Evolutionary conservation across 2,888 invertebrate species (phyloP).

Genomic region (Campoletis raptor): DNA sequence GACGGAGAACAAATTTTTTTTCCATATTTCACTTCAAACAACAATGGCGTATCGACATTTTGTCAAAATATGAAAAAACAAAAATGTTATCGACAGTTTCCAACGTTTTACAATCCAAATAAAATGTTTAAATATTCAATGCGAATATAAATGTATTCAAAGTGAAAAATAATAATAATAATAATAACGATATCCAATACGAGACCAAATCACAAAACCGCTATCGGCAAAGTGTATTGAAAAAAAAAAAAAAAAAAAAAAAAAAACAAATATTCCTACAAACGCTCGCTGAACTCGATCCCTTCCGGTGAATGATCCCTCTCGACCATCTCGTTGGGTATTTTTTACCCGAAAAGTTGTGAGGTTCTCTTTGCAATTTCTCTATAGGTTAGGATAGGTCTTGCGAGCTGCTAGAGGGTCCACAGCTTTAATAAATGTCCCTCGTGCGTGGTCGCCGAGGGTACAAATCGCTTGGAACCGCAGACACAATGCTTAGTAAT

Average conservation of each 20-base stretch:
- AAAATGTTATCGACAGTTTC: too few species aligned
- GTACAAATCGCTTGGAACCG: constrained; percentile 82
- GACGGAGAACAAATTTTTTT: background rate
- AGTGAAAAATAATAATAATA: too few species aligned
- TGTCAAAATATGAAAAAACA: too few species aligned
- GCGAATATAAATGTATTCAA: too few species aligned
- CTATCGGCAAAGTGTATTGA: background rate
- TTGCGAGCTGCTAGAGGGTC: constrained; percentile 35
- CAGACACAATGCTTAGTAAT: constrained; percentile 83
- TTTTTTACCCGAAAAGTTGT: constrained; percentile 31
- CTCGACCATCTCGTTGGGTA: background rate
- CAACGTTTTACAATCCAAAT: too few species aligned
- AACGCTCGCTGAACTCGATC: constrained; percentile 22
- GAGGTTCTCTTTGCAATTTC: constrained; percentile 13
- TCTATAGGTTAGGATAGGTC: constrained; percentile 36
- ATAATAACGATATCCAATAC: too few species aligned
- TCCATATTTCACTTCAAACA: background rate
- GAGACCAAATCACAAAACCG: too few species aligned
- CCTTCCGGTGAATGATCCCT: constrained; percentile 28
- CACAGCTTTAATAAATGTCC: constrained; percentile 80
- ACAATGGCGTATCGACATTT: background rate
- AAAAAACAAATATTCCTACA: background rate
- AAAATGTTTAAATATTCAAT: too few species aligned
- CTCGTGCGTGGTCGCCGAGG: constrained; percentile 78
- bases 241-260: background rate